phyloP scores from a whole-genome alignment of 1,140 invertebrate genomes.

The Steinernema khuongi region DNA sequence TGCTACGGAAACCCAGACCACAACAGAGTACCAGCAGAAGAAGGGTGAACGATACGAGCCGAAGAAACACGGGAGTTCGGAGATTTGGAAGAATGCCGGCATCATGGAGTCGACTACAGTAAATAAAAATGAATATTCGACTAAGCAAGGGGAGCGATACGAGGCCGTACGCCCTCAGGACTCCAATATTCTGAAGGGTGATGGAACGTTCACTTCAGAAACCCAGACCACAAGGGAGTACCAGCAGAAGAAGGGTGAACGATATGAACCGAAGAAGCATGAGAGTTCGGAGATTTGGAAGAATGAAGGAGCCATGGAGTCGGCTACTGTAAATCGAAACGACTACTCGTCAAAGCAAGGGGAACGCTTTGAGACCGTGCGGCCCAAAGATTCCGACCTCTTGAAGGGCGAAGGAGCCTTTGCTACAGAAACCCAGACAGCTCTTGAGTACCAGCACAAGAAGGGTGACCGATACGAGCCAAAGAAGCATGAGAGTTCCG shows the following conservation, averaged over 20 bases:
- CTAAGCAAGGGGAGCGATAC: constrained; percentile 7
- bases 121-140: too few species aligned
- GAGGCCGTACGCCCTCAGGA: not conserved
- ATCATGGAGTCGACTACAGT: too few species aligned
- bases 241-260: not conserved
- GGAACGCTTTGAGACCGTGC: not conserved
- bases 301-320: too few species aligned
- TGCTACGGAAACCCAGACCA: not conserved
- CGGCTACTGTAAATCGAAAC: not conserved
- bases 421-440: not conserved
- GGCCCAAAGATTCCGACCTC: constrained; percentile 2
- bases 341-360: not conserved
- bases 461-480: constrained; percentile 2
- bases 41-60: constrained; percentile 2
- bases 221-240: not conserved
- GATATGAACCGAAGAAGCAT: not conserved
- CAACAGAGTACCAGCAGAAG: not conserved
- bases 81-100: constrained; percentile 6
- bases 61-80: not conserved
- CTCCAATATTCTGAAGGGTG: not conserved
- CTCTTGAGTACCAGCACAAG: not conserved
- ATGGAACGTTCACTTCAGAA: not conserved
- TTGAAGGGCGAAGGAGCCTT: constrained; percentile 3
- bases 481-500: not conserved
- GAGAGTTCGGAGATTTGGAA: not conserved